phyloP scores from a whole-genome alignment of 2,888 invertebrate species.

The Aphodius granarius region DNA sequence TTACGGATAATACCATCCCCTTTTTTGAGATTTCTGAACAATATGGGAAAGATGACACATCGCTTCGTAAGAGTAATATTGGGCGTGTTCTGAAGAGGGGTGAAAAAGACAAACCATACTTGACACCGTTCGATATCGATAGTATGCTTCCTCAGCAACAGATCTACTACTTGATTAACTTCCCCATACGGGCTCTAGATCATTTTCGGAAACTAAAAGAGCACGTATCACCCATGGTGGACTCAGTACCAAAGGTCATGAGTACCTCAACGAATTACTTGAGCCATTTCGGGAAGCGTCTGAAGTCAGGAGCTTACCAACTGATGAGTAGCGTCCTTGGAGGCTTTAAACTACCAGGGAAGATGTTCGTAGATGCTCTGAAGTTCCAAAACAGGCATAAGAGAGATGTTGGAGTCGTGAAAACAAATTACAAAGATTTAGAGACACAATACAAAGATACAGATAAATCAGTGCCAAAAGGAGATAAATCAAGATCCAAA shows the following conservation, averaged over 20 bases:
- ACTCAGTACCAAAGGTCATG: constrained; percentile 44
- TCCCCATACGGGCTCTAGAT: constrained; percentile 44
- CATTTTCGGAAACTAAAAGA: constrained; percentile 43
- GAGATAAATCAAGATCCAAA: no score
- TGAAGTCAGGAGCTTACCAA: constrained; percentile 44
- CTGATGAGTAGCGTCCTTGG: constrained; percentile 45
- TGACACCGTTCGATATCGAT: constrained; percentile 30
- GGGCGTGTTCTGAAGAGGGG: constrained; percentile 3
- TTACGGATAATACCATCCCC: constrained; percentile 17
- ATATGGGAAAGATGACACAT: constrained; percentile 1
- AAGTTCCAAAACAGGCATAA: not conserved
- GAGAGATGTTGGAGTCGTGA: not conserved
- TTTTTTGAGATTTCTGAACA: constrained; percentile 20
- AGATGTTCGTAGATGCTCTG: not conserved
- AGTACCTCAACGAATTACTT: constrained; percentile 44
- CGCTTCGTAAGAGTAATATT: constrained; percentile 5
- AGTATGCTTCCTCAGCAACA: constrained; percentile 43
- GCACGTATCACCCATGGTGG: constrained; percentile 43
- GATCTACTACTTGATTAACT: constrained; percentile 43
- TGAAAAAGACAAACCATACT: constrained; percentile 13
- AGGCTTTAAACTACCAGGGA: constrained; percentile 25
- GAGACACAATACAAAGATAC: not conserved
- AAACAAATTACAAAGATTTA: not conserved
- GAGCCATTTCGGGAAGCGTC: constrained; percentile 43
- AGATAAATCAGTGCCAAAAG: not conserved